Evolutionary conservation across 2,113 vertebrate species (phyloP), one percentile per base, ranked within the genome.

Genomic region (Xenopus borealis): DNA sequence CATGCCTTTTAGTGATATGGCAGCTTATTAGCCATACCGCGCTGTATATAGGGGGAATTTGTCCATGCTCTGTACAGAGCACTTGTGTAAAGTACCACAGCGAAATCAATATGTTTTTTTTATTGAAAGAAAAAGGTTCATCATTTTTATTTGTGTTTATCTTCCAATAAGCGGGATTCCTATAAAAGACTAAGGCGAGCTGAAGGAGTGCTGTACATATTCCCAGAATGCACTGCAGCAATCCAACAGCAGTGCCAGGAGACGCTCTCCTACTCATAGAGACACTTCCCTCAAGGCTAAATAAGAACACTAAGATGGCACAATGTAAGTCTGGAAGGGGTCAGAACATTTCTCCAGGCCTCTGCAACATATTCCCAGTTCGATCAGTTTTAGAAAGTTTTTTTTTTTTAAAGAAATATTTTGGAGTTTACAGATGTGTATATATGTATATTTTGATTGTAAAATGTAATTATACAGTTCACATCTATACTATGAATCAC

Each of bases 41-140:
- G 86, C 46, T 93, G 88, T 89, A 77, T 57, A 76, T 63, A 90
- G 83, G 83, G 66, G 57, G 66, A 77, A 68, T 77, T 65, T 47
- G 45, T 77, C 75, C 80, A 79, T 85, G 80, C 82, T 78, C 30
- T 93, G 92, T 93, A 94, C 90, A 94, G 90, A 91, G 86, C 83
- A 70, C 68, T 47, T 47, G 78, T 90, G 89, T 91, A 90, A 89
- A 79, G 88, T 90, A 91, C 86, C 86, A 83, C 85, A 88, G 86
- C 82, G 85, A 90, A 86, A 81, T 87, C 85, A 88, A 88, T 75
- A 75, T 90, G 86, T 91, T 89, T 90, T 88, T 89, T 40, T 40
- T 40, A 40, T 40, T 17, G 14, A 70, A 77, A 76, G 61, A 59
- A 62, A 68, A 69, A 69, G 13, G 53, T 33, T 52, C 58, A 52